Percentiles rank a stretch among this genome's conserved stretches.
Evolutionary conservation across 2,888 invertebrate species (phyloP).

Genomic region (Tetranychus truncatus): DNA sequence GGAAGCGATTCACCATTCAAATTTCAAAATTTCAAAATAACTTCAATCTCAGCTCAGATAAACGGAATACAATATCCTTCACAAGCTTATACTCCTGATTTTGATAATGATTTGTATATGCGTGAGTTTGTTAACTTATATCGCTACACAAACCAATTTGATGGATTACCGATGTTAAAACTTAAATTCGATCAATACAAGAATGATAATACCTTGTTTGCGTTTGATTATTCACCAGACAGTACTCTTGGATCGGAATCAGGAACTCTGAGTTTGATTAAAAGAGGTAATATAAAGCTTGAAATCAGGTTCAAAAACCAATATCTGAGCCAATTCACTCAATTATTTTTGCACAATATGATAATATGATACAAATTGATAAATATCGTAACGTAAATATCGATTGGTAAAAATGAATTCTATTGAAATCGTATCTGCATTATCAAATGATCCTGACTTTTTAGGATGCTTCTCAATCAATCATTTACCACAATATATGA

Average conservation of each 20-base stretch:
- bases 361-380: not conserved
- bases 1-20: not conserved
- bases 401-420: not conserved
- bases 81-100: not conserved
- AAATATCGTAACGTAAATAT: not conserved
- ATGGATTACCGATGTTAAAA: not conserved
- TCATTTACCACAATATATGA: not conserved
- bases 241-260: not conserved
- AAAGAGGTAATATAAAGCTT: not conserved
- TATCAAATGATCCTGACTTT: too few relatives aligned
- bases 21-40: not conserved
- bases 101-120: not conserved
- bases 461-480: not conserved
- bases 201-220: not conserved
- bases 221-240: not conserved
- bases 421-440: not conserved
- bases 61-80: not conserved
- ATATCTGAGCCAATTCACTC: not conserved
- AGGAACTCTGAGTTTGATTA: not conserved
- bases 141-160: not conserved
- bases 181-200: not conserved
- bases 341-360: not conserved
- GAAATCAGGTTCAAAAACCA: not conserved
- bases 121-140: not conserved
- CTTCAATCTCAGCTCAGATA: not conserved